Percentiles rank a stretch among this genome's conserved stretches.
Evolutionary conservation across 2,797 vertebrate genomes (phyloP).

Genomic region (Heliangelus exortis): DNA sequence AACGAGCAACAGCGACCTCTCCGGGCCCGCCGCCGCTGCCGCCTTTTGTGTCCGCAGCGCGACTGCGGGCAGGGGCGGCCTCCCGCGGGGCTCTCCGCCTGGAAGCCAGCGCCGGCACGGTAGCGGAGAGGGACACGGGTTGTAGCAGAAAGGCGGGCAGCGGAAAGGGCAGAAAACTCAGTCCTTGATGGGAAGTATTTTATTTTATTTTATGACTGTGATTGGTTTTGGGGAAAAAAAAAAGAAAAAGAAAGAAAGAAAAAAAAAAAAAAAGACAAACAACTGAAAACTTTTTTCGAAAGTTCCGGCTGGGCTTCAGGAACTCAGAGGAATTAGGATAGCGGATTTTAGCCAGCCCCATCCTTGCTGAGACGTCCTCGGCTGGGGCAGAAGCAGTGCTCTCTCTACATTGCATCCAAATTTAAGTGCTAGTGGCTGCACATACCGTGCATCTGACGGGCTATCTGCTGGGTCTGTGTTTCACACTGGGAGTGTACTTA

Average conservation of each 20-base stretch:
- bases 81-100: background rate
- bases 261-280: too few species aligned
- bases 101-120: background rate
- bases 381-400: background rate
- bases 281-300: background rate
- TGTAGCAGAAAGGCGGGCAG: too few species aligned
- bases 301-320: background rate
- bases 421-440: background rate
- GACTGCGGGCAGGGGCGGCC: background rate
- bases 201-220: background rate
- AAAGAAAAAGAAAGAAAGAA: too few species aligned
- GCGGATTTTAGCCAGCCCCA: background rate
- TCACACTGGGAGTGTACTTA: background rate
- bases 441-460: background rate
- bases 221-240: background rate
- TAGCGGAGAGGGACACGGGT: background rate
- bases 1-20: slow-evolving; percentile 85
- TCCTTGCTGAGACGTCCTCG: background rate
- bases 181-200: background rate
- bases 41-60: slow-evolving; percentile 25
- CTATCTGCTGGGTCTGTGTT: background rate
- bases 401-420: background rate
- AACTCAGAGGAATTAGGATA: background rate
- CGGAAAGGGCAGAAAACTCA: background rate
- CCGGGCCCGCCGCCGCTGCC: slow-evolving; percentile 65